Evolutionary conservation across 1,140 invertebrate genomes (phyloP).

Genomic region (Zaprionus tsacasi): DNA sequence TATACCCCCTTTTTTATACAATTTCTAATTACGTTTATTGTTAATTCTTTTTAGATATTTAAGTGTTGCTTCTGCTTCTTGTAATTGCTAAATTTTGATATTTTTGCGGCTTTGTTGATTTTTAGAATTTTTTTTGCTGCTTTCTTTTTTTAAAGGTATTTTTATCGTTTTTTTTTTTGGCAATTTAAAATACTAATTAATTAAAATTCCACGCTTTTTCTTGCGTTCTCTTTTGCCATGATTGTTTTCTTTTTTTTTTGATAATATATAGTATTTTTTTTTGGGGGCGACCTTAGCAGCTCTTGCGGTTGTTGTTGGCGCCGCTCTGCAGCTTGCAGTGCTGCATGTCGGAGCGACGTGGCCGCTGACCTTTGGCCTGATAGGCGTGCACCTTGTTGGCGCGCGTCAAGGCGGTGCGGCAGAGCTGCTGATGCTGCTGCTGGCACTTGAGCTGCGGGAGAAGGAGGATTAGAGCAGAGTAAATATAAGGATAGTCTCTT

Average conservation of each 20-base stretch:
- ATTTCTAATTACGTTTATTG: slow-evolving; percentile 48
- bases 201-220: slow-evolving; percentile 66
- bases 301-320: slow-evolving; percentile 91
- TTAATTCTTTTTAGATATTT: slow-evolving; percentile 36
- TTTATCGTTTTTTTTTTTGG: slow-evolving; percentile 42
- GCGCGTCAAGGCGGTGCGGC: slow-evolving; percentile 87
- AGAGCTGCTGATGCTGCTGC: slow-evolving; percentile 85
- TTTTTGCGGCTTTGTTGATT: slow-evolving; percentile 56
- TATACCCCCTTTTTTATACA: slow-evolving; percentile 57
- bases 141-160: slow-evolving; percentile 35
- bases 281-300: slow-evolving; percentile 83
- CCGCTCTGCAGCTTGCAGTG: slow-evolving; percentile 86
- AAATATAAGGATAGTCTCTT: background rate
- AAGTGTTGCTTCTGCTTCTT: slow-evolving; percentile 46
- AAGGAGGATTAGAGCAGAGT: background rate
- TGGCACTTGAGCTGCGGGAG: slow-evolving; percentile 75
- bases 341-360: slow-evolving; percentile 87
- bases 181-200: slow-evolving; percentile 77
- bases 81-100: slow-evolving; percentile 74
- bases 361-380: slow-evolving; percentile 87
- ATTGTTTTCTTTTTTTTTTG: slow-evolving; percentile 47
- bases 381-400: slow-evolving; percentile 88
- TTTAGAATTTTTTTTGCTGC: slow-evolving; percentile 22
- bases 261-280: slow-evolving; percentile 33
- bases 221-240: slow-evolving; percentile 58